phyloP scores from a whole-genome alignment of 2,797 vertebrate species.

The Rhincodon typus region DNA sequence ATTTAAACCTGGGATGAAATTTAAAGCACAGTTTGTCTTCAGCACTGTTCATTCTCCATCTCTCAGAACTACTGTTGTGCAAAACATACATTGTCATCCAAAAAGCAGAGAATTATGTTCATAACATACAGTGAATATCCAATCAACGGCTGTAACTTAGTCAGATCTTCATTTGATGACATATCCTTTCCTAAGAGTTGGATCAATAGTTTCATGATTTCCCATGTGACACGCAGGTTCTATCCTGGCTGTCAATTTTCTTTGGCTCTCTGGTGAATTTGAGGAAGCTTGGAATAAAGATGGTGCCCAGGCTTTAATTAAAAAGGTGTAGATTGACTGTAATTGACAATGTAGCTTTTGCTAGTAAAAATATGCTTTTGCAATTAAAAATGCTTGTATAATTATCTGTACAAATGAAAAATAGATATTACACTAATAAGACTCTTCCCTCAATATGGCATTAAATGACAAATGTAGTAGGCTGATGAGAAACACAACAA shows the following conservation, averaged over 20 bases:
- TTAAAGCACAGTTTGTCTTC: background rate
- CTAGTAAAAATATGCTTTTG: background rate
- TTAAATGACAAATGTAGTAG: background rate
- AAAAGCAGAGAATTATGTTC: background rate
- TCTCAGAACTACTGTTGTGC: background rate
- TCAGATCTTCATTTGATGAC: background rate
- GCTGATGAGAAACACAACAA: background rate
- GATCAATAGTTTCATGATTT: background rate
- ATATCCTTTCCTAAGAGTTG: background rate
- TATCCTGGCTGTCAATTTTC: background rate
- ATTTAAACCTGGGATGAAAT: background rate
- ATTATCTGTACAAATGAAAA: background rate
- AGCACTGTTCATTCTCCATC: background rate
- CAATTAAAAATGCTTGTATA: background rate
- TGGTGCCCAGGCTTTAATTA: background rate
- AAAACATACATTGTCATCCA: background rate
- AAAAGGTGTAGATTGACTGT: background rate
- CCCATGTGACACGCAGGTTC: background rate
- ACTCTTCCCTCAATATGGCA: background rate
- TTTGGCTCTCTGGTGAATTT: background rate
- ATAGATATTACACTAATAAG: background rate
- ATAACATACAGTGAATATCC: background rate
- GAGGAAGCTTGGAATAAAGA: background rate
- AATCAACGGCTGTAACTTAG: background rate
- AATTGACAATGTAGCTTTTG: background rate